phyloP scores from a whole-genome alignment of 2,797 vertebrate species.

The Aphelocoma californica region DNA sequence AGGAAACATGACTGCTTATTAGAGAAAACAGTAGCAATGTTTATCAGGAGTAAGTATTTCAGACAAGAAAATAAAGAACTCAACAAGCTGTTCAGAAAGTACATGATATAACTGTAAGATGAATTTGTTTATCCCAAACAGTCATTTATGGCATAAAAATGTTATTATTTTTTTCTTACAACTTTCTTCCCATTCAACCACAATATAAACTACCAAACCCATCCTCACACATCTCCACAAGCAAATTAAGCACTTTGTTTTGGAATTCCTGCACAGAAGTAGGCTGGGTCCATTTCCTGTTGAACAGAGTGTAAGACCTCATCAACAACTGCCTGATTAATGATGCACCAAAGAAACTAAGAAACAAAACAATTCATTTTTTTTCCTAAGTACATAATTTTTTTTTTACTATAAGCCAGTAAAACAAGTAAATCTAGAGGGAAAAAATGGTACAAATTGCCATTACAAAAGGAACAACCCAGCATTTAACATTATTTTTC shows the following conservation, averaged over 20 bases:
- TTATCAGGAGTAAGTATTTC: not conserved
- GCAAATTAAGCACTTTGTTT: constrained; percentile 36
- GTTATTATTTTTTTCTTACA: not conserved
- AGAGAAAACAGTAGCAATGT: not conserved
- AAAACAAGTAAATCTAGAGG: not conserved
- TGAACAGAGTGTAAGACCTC: constrained; percentile 13
- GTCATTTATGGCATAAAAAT: not conserved
- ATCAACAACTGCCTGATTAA: constrained; percentile 50
- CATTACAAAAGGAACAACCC: not conserved
- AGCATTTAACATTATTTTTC: not conserved
- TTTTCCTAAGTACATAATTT: not conserved
- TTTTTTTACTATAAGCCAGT: not conserved
- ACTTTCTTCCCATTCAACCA: not conserved
- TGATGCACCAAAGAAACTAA: constrained; percentile 25
- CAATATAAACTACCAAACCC: constrained; percentile 2
- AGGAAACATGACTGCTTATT: not conserved
- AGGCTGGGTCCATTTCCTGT: constrained; percentile 31
- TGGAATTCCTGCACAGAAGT: not conserved
- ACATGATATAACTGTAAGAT: not conserved
- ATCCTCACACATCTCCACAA: not conserved
- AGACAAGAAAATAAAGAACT: not conserved
- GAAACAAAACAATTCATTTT: not conserved
- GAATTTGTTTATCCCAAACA: not conserved
- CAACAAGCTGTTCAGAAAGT: not conserved
- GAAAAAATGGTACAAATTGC: not conserved